Evolutionary conservation across 2,113 vertebrate species (phyloP).

Genomic region (Clinocottus analis): DNA sequence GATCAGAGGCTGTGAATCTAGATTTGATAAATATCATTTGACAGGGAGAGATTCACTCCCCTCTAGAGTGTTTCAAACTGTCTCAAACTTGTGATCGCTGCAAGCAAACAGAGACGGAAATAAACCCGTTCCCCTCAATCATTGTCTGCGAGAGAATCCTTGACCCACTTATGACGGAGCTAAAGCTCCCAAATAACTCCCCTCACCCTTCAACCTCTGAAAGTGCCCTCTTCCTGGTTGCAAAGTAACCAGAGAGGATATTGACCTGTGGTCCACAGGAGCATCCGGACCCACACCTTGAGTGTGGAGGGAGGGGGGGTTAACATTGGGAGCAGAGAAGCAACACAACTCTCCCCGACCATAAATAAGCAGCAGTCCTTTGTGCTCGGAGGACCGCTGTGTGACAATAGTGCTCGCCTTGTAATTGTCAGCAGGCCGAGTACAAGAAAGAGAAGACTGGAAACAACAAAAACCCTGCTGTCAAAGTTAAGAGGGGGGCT

Average conservation of each 20-base stretch:
- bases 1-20: not conserved
- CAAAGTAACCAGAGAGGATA: slow-evolving; percentile 65
- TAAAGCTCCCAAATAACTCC: slow-evolving; percentile 12
- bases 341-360: slow-evolving; percentile 10
- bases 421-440: slow-evolving; percentile 30
- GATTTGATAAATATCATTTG: not conserved
- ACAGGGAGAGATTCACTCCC: not conserved
- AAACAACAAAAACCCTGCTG: slow-evolving; percentile 47
- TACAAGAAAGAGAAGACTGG: slow-evolving; percentile 17
- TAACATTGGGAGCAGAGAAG: slow-evolving; percentile 34
- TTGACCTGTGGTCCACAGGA: slow-evolving; percentile 64
- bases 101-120: not conserved
- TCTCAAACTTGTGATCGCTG: not conserved
- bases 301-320: not conserved
- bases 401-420: slow-evolving; percentile 42
- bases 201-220: slow-evolving; percentile 45
- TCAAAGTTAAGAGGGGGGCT: slow-evolving; percentile 54
- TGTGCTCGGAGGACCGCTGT: not conserved
- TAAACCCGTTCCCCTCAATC: not conserved
- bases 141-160: not conserved
- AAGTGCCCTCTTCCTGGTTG: slow-evolving; percentile 49
- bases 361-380: slow-evolving; percentile 21
- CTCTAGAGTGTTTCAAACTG: not conserved
- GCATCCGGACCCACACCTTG: slow-evolving; percentile 31
- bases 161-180: not conserved